These are phyloP conservation scores for Schrankia costaestrigalis DNA, from an alignment of 2,888 invertebrate genomes.

Conservation along the genomic window DNA sequence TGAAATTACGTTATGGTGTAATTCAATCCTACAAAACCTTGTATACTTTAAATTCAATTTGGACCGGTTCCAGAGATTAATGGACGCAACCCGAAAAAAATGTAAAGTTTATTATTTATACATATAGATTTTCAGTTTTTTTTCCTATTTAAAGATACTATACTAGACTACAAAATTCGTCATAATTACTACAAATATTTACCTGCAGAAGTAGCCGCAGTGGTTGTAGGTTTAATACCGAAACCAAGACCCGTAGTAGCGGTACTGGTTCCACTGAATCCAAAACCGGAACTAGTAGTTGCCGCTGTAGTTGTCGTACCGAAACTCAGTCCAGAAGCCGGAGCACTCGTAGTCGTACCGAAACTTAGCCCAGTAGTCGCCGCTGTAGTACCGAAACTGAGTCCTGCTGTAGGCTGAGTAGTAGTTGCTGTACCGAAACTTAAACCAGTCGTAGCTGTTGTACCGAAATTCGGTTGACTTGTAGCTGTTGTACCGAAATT, in stretches of 20 bases:
- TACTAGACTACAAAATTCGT: not conserved
- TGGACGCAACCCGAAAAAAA: too few relatives aligned
- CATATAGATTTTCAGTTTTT: too few relatives aligned
- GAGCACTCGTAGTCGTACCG: constrained; percentile 17
- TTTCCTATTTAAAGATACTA: too few relatives aligned
- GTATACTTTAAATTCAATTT: too few relatives aligned
- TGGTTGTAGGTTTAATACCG: constrained; percentile 25
- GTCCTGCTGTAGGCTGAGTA: constrained; percentile 15
- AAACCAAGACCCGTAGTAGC: constrained; percentile 25
- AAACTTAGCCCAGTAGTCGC: constrained; percentile 24
- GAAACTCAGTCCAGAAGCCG: constrained; percentile 21
- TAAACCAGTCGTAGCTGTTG: constrained; percentile 1
- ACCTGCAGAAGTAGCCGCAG: constrained; percentile 23
- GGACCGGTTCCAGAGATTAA: too few relatives aligned
- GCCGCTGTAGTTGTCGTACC: constrained; percentile 15
- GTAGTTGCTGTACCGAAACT: constrained; percentile 10
- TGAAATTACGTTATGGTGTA: too few relatives aligned
- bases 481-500: constrained; percentile 6
- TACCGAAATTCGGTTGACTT: constrained; percentile 25
- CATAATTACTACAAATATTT: constrained; percentile 1
- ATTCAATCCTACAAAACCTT: too few relatives aligned
- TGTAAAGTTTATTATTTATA: too few relatives aligned
- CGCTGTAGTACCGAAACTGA: constrained; percentile 13
- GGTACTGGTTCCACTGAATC: constrained; percentile 4
- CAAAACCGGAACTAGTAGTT: constrained; percentile 4